These are phyloP conservation scores for Solenopsis invicta DNA, from an alignment of 1,140 invertebrate species.

Conservation along the genomic window DNA sequence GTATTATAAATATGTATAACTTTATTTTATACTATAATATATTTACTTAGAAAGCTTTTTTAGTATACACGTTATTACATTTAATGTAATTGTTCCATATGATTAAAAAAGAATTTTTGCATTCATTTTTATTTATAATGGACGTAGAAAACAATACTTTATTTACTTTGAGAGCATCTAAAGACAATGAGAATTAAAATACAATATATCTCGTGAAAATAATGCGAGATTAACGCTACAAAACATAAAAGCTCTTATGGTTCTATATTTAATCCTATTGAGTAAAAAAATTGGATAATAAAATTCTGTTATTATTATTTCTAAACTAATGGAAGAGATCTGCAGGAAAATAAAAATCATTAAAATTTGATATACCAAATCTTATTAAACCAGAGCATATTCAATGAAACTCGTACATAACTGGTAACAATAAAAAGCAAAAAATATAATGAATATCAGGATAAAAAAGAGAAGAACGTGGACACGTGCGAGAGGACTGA, in stretches of 20 bases:
- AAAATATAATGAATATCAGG: neutral
- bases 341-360: neutral
- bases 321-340: neutral
- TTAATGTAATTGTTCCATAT: neutral
- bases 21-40: too few species aligned
- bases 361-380: neutral
- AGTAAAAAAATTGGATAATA: neutral
- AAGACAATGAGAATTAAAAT: neutral
- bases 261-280: neutral
- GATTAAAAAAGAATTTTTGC: neutral
- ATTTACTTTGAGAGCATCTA: neutral
- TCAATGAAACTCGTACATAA: neutral
- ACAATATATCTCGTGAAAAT: neutral
- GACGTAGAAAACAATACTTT: neutral
- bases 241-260: neutral
- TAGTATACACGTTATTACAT: neutral
- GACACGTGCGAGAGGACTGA: neutral
- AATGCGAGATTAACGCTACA: neutral
- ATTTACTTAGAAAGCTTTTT: too few species aligned
- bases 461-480: neutral
- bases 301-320: slow-evolving; percentile 10
- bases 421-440: neutral
- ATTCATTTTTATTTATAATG: neutral
- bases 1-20: too few species aligned
- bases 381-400: neutral